Percentiles rank a stretch among this genome's conserved stretches.
phyloP scores from a whole-genome alignment of 2,113 vertebrate species.

The Xenopus tropicalis region UCB_Xtro_10.0 CM004446.2:123415001-123415500 shows the following conservation, averaged over 20 bases:
- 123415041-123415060: too few species aligned
- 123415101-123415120: not conserved
- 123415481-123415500: too few species aligned
- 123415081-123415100: too few species aligned
- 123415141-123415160: constrained; percentile 9
- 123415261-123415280: constrained; percentile 38
- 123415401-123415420: not conserved
- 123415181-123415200: constrained; percentile 23
- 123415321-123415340: constrained; percentile 31
- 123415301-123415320: constrained; percentile 42
- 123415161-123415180: constrained; percentile 47
- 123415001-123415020: too few species aligned
- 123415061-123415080: too few species aligned
- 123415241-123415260: constrained; percentile 26
- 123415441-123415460: not conserved
- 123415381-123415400: constrained; percentile 34
- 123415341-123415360: constrained; percentile 41
- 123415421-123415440: not conserved
- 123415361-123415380: constrained; percentile 34
- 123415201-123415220: constrained; percentile 34
- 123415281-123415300: constrained; percentile 25
- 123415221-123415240: constrained; percentile 15
- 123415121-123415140: not conserved
- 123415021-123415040: too few species aligned
- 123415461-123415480: too few species aligned